A percentile compares a stretch with the other conserved stretches of the same genome.
Evolutionary conservation across 2,888 invertebrate species (phyloP).

Genomic region (Aphodius sticticus): DNA sequence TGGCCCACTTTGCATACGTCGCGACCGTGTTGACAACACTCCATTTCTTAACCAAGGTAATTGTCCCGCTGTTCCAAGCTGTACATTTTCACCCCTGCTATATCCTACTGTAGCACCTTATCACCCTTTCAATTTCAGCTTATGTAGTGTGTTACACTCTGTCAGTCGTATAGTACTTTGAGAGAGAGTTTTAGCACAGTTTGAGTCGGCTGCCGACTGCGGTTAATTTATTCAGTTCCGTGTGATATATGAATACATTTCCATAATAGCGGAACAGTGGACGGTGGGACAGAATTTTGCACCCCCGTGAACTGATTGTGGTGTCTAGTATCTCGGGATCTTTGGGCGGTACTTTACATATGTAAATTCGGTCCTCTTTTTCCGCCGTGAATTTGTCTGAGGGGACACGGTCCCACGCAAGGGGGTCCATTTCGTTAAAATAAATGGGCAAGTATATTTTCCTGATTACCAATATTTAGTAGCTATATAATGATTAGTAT

Average conservation of each 20-base stretch:
- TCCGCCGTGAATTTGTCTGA: background rate
- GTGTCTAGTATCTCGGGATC: background rate
- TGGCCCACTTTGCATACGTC: too few relatives aligned
- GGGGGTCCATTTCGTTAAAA: too few relatives aligned
- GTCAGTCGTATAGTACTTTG: constrained; percentile 4
- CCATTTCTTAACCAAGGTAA: background rate
- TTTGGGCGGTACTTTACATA: background rate
- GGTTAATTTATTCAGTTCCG: background rate
- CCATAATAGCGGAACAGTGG: background rate
- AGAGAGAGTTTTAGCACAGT: background rate
- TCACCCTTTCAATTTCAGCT: background rate
- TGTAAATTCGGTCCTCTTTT: background rate
- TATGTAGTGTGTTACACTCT: background rate
- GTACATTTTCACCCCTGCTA: background rate
- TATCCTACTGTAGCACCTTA: background rate
- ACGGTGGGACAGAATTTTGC: background rate
- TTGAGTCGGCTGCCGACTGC: too few relatives aligned
- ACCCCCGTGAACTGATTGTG: background rate
- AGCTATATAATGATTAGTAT: too few relatives aligned
- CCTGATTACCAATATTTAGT: too few relatives aligned
- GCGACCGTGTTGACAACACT: background rate
- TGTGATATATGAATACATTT: constrained; percentile 4
- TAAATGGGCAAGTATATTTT: too few relatives aligned
- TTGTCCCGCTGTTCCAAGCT: background rate
- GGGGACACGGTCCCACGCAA: background rate